Evolutionary conservation across 2,113 vertebrate genomes (phyloP).

Genomic region (Cygnus buccinator): DNA sequence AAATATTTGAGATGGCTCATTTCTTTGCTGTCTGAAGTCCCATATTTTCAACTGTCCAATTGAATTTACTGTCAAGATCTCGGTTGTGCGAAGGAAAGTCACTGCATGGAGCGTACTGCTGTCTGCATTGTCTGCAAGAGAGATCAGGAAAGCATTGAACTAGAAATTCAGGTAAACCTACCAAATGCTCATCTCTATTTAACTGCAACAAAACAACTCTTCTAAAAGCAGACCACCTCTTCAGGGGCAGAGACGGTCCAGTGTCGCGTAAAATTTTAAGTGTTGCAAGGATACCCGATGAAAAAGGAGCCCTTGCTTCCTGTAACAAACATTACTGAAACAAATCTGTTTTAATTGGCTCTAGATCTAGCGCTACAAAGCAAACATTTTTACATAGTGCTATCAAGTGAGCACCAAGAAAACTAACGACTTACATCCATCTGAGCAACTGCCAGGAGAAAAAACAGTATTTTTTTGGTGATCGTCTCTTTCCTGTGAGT

Average conservation of each 20-base stretch:
- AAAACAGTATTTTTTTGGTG: background rate
- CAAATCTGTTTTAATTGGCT: background rate
- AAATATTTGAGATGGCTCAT: slow-evolving; percentile 91
- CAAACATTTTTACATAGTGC: background rate
- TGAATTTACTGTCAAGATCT: slow-evolving; percentile 96
- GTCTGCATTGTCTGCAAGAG: slow-evolving; percentile 90
- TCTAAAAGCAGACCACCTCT: background rate
- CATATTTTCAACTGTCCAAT: slow-evolving; percentile 97
- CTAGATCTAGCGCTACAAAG: background rate
- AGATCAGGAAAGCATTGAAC: background rate
- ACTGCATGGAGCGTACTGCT: slow-evolving; percentile 96
- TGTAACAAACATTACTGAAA: background rate
- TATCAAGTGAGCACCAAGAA: background rate
- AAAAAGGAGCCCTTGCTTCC: background rate
- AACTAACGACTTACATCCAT: background rate
- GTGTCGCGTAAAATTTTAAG: background rate
- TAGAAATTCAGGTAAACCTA: background rate
- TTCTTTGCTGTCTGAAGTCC: slow-evolving; percentile 93
- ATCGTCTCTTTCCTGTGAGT: background rate
- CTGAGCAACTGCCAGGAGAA: background rate
- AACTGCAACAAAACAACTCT: background rate
- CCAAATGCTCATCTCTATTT: background rate
- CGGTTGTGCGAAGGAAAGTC: slow-evolving; percentile 91
- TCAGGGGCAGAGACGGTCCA: background rate
- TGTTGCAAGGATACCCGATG: background rate